Percentiles rank a stretch among this genome's conserved stretches.
Evolutionary conservation across 2,797 vertebrate species (phyloP).

Genomic region (Thamnophis elegans): DNA sequence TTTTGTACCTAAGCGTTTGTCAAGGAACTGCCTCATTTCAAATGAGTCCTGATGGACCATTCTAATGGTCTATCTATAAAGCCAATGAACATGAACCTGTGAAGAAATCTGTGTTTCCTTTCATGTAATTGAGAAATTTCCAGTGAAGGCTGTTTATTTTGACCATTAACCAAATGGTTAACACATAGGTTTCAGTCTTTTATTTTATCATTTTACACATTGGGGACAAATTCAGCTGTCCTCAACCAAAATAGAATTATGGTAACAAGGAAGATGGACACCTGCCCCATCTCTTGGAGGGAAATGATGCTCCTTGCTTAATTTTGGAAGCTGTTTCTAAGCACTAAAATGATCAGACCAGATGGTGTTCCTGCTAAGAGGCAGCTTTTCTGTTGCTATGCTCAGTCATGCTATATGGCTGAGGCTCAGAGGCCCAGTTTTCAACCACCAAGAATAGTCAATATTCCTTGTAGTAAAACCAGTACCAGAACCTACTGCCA

Average conservation of each 20-base stretch:
- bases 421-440: neutral
- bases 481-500: neutral
- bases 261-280: neutral
- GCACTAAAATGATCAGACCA: neutral
- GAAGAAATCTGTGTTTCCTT: neutral
- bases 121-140: neutral
- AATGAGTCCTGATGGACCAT: fast-evolving
- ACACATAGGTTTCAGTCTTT: neutral
- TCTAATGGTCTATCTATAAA: neutral
- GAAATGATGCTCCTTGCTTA: neutral
- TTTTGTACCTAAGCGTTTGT: neutral
- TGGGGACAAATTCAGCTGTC: neutral
- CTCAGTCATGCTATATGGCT: neutral
- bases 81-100: neutral
- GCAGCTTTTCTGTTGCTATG: neutral
- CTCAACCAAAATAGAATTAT: neutral
- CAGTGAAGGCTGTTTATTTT: neutral
- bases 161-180: neutral
- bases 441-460: neutral
- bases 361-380: neutral
- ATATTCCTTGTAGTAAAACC: neutral
- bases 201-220: neutral
- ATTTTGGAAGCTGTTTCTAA: neutral
- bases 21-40: neutral
- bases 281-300: neutral